These are phyloP conservation scores for Melanotus villosus DNA, from an alignment of 2,888 invertebrate species.

Conservation along the genomic window DNA sequence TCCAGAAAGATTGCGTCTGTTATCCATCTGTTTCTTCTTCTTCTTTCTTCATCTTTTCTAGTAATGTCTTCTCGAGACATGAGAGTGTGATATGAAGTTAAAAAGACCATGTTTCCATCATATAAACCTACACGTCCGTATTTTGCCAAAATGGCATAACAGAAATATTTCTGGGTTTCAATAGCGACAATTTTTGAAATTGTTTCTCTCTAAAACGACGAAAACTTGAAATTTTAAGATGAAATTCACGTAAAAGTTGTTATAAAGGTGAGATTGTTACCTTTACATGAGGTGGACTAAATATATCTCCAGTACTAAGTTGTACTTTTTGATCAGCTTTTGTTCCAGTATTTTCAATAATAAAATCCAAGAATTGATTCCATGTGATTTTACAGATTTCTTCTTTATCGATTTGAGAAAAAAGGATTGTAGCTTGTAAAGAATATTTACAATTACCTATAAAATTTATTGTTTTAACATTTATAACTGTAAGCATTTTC, in stretches of 20 bases:
- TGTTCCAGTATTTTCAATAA: slow-evolving; percentile 58
- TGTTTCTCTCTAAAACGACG: slow-evolving; percentile 74
- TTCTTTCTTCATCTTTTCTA: slow-evolving; percentile 61
- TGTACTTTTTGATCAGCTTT: slow-evolving; percentile 48
- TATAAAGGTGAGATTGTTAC: too few relatives aligned
- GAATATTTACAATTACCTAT: slow-evolving; percentile 61
- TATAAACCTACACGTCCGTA: slow-evolving; percentile 75
- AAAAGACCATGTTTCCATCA: slow-evolving; percentile 70
- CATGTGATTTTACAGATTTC: slow-evolving; percentile 59
- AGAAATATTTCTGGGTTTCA: slow-evolving; percentile 73
- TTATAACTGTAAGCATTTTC: too few relatives aligned
- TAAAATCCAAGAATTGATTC: slow-evolving; percentile 65
- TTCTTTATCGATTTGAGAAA: slow-evolving; percentile 60
- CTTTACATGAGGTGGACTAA: slow-evolving; percentile 58
- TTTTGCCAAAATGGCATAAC: slow-evolving; percentile 73
- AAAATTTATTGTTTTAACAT: slow-evolving; percentile 47
- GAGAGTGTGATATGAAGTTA: slow-evolving; percentile 71
- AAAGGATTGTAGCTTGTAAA: slow-evolving; percentile 60
- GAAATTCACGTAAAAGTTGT: too few relatives aligned
- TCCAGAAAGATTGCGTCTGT: slow-evolving; percentile 74
- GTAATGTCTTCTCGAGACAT: slow-evolving; percentile 71
- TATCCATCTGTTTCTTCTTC: slow-evolving; percentile 73
- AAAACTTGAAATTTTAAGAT: too few relatives aligned
- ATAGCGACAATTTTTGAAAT: slow-evolving; percentile 73
- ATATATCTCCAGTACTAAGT: slow-evolving; percentile 55